phyloP scores from a whole-genome alignment of 2,888 invertebrate species.

The Coelopa pilipes region DNA sequence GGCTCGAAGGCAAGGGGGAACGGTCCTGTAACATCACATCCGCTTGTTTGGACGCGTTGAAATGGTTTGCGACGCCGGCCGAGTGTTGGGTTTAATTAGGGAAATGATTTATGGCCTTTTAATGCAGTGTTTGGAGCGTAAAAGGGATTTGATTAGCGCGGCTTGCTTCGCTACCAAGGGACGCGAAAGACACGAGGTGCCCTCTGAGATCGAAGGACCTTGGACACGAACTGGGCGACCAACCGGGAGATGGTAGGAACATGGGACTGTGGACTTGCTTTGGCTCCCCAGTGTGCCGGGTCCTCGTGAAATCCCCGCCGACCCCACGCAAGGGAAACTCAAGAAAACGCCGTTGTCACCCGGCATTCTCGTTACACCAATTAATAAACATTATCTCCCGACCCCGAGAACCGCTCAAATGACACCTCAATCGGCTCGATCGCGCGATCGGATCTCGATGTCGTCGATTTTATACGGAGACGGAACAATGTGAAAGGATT shows the following conservation, averaged over 20 bases:
- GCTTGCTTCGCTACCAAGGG: not conserved
- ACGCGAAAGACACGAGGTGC: not conserved
- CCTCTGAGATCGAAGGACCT: not conserved
- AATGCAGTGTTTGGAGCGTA: slow-evolving; percentile 11
- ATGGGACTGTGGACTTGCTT: too few species aligned
- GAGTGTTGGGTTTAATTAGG: not conserved
- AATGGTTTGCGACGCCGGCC: not conserved
- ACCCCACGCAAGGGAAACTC: slow-evolving; percentile 18
- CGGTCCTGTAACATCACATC: too few species aligned
- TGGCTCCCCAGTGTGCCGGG: too few species aligned
- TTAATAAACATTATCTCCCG: slow-evolving; percentile 29
- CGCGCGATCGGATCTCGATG: slow-evolving; percentile 11
- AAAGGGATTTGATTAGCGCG: too few species aligned
- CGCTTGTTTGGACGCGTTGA: slow-evolving; percentile 3
- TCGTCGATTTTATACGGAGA: not conserved
- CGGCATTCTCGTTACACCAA: slow-evolving; percentile 15
- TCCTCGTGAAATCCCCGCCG: not conserved
- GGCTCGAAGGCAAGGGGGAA: too few species aligned
- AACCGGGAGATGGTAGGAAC: too few species aligned
- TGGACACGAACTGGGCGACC: too few species aligned
- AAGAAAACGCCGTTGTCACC: slow-evolving; percentile 18
- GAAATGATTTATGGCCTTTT: slow-evolving; percentile 32
- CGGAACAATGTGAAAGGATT: not conserved
- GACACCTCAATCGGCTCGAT: slow-evolving; percentile 6
- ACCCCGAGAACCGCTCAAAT: not conserved